Conservation (phyloP, 1,140 invertebrate species). For the Macrosteles quadrilineatus region DNA sequence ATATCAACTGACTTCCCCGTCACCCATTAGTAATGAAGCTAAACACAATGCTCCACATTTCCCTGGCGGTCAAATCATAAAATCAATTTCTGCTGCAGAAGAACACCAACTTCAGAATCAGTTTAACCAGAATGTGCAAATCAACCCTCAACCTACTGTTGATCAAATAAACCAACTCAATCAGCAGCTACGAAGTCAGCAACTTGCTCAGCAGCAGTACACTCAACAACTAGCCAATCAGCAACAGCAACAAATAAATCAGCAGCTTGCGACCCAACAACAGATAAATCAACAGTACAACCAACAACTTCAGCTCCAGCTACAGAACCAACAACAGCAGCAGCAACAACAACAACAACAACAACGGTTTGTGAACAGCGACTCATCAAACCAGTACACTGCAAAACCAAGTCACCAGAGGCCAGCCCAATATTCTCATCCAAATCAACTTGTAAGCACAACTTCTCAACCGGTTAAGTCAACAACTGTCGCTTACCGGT, state of each 20-base stretch:
- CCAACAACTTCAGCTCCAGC: slow-evolving; percentile 48
- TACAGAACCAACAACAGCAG: too few species aligned
- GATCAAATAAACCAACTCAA: slow-evolving; percentile 20
- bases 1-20: slow-evolving; percentile 1
- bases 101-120: slow-evolving; percentile 36
- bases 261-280: slow-evolving; percentile 39
- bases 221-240: slow-evolving; percentile 50
- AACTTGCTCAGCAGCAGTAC: slow-evolving; percentile 50
- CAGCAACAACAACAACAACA: slow-evolving; percentile 54
- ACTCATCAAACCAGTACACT: slow-evolving; percentile 3
- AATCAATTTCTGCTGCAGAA: slow-evolving; percentile 38
- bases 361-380: slow-evolving; percentile 47
- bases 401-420: neutral
- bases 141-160: slow-evolving; percentile 27
- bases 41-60: slow-evolving; percentile 10
- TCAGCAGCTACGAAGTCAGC: slow-evolving; percentile 10
- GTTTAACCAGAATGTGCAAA: too few species aligned
- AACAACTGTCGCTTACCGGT: slow-evolving; percentile 27
- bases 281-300: slow-evolving; percentile 33
- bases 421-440: slow-evolving; percentile 24
- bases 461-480: slow-evolving; percentile 25
- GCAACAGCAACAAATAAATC: slow-evolving; percentile 46
- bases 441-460: slow-evolving; percentile 23
- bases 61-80: slow-evolving; percentile 36
- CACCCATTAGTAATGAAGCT: slow-evolving; percentile 19